Evolutionary conservation across 1,140 invertebrate species (phyloP).

Genomic region (Choristoneura fumiferana): DNA sequence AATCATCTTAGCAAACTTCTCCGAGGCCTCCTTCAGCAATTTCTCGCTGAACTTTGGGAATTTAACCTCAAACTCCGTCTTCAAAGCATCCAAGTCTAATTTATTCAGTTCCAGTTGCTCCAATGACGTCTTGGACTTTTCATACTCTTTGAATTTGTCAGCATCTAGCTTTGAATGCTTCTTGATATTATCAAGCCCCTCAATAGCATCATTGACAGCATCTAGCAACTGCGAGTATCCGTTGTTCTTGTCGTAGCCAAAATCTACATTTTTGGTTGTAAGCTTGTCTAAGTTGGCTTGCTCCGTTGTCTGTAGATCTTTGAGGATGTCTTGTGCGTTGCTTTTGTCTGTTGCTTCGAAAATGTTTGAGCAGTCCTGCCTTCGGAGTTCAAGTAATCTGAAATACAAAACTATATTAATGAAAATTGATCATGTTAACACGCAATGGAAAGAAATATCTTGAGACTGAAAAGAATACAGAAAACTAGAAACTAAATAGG

Average conservation of each 20-base stretch:
- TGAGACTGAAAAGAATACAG: no score
- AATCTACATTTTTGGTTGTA: constrained; percentile 60
- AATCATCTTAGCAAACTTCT: constrained; percentile 48
- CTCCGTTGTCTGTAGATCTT: constrained; percentile 40
- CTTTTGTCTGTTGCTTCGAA: constrained; percentile 49
- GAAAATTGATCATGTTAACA: no score
- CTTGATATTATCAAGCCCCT: constrained; percentile 58
- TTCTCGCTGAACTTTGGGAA: constrained; percentile 60
- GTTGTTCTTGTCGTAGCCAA: constrained; percentile 54
- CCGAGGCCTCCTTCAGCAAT: constrained; percentile 54
- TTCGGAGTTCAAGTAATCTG: constrained; percentile 56
- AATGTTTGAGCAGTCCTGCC: constrained; percentile 43
- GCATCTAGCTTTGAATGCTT: constrained; percentile 54
- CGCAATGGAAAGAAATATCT: no score
- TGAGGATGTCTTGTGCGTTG: constrained; percentile 33
- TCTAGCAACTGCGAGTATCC: constrained; percentile 59
- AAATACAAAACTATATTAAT: constrained; percentile 26
- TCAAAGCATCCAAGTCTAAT: constrained; percentile 53
- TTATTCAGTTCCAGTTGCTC: constrained; percentile 47
- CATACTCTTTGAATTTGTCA: constrained; percentile 54
- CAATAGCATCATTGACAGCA: constrained; percentile 60
- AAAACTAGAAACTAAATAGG: no score
- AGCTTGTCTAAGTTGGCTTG: constrained; percentile 52
- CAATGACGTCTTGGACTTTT: constrained; percentile 37
- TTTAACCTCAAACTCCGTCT: constrained; percentile 49